A percentile compares a stretch with the other conserved stretches of the same genome.
Evolutionary conservation across 2,888 invertebrate genomes (phyloP).

Genomic region (Drosophila melanosoma): DNA sequence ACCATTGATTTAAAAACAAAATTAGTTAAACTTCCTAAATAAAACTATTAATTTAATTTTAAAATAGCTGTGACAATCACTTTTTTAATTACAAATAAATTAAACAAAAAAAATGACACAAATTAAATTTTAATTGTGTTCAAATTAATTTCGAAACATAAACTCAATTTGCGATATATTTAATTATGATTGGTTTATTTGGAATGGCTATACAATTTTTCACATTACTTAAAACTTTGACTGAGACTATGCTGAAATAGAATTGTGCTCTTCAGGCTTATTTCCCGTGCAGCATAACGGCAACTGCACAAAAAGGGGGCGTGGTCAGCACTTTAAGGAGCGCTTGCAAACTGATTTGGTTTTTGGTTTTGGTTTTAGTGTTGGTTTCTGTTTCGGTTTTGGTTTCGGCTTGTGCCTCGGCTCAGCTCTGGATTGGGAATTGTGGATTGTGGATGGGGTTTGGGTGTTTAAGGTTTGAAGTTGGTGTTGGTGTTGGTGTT

Average conservation of each 20-base stretch:
- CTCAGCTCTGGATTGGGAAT: neutral
- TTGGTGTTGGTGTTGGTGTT: neutral
- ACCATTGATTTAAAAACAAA: too few relatives aligned
- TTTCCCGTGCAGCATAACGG: neutral
- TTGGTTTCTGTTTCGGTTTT: neutral
- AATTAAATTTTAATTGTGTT: neutral
- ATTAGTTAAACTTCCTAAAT: too few relatives aligned
- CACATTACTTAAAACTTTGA: neutral
- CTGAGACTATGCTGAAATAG: neutral
- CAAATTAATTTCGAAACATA: neutral
- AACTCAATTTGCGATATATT: neutral
- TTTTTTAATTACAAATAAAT: neutral
- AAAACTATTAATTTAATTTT: too few relatives aligned
- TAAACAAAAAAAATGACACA: neutral
- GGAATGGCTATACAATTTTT: neutral
- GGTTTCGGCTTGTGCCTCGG: neutral
- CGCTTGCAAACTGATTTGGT: slow-evolving; percentile 4
- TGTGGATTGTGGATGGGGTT: neutral
- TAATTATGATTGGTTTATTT: neutral
- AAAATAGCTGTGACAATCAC: too few relatives aligned
- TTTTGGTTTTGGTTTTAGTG: neutral
- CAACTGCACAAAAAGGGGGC: neutral
- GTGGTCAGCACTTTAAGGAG: slow-evolving; percentile 3
- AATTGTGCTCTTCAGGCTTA: neutral
- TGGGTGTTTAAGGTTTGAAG: neutral